A percentile compares a stretch with the other conserved stretches of the same genome.
These are phyloP conservation scores for Cichlasoma orientale DNA, from an alignment of 2,797 vertebrate species.

Conservation along the genomic window DNA sequence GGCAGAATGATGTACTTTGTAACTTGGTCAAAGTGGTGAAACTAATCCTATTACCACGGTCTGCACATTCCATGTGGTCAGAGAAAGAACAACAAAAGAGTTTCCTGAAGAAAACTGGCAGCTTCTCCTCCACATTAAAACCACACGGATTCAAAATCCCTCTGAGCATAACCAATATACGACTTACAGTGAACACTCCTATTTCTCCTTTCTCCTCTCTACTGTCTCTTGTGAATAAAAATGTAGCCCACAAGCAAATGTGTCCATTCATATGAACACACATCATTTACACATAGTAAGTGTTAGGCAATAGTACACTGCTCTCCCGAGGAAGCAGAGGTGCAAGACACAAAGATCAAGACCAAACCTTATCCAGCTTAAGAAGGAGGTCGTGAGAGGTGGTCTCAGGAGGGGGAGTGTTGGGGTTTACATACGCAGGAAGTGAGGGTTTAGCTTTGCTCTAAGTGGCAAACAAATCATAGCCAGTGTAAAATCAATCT, in stretches of 20 bases:
- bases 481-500: neutral
- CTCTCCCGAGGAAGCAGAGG: constrained; percentile 18
- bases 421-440: neutral
- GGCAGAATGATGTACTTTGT: constrained; percentile 29
- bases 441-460: neutral
- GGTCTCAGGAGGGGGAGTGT: neutral
- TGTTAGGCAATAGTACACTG: neutral
- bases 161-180: neutral
- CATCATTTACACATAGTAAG: neutral
- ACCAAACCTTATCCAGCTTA: neutral
- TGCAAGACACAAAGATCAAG: neutral
- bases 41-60: constrained; percentile 57
- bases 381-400: neutral
- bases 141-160: neutral
- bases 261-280: neutral
- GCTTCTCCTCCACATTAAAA: constrained; percentile 4
- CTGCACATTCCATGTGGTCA: constrained; percentile 43
- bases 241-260: neutral
- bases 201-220: neutral
- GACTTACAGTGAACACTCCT: no score
- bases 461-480: no score
- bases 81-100: constrained; percentile 24
- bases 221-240: neutral
- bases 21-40: constrained; percentile 37
- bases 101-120: constrained; percentile 16